These are phyloP conservation scores for Neotoma lepida DNA, from an alignment of 2,113 vertebrate genomes.

Conservation along the genomic window DNA sequence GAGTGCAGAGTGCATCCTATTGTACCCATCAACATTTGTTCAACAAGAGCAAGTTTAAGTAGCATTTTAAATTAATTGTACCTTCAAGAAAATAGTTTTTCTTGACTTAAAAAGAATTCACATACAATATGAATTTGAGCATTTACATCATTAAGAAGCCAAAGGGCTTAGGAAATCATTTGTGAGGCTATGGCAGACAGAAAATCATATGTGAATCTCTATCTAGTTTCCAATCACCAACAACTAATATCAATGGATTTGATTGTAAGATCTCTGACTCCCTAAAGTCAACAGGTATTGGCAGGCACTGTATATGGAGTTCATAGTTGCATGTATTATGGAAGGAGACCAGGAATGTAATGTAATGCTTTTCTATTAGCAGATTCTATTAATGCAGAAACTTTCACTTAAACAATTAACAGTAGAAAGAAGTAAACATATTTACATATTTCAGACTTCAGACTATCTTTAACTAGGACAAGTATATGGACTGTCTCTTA, in stretches of 20 bases:
- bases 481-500: not conserved
- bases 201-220: conserved; percentile 40
- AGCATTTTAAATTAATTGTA: conserved; percentile 4
- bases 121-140: conserved; percentile 31
- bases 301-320: conserved; percentile 39
- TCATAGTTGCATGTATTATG: not conserved
- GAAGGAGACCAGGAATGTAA: conserved; percentile 50
- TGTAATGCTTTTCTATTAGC: not conserved
- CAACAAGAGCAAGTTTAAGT: conserved; percentile 19
- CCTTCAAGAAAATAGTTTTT: conserved; percentile 52
- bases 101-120: conserved; percentile 25
- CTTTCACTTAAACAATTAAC: conserved; percentile 29
- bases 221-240: not conserved
- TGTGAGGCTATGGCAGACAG: conserved; percentile 11
- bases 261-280: conserved; percentile 38
- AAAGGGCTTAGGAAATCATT: conserved; percentile 4
- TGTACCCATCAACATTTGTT: not conserved
- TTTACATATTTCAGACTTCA: not conserved
- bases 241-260: not conserved
- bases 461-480: not conserved
- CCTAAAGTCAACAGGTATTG: conserved; percentile 4
- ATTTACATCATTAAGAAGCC: conserved; percentile 46
- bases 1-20: not conserved
- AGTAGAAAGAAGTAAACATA: not conserved
- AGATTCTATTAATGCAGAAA: conserved; percentile 15